Percentiles rank a stretch among this genome's conserved stretches.
Conservation (phyloP, 2,113 vertebrate species). For the Tyrannus savana region DNA sequence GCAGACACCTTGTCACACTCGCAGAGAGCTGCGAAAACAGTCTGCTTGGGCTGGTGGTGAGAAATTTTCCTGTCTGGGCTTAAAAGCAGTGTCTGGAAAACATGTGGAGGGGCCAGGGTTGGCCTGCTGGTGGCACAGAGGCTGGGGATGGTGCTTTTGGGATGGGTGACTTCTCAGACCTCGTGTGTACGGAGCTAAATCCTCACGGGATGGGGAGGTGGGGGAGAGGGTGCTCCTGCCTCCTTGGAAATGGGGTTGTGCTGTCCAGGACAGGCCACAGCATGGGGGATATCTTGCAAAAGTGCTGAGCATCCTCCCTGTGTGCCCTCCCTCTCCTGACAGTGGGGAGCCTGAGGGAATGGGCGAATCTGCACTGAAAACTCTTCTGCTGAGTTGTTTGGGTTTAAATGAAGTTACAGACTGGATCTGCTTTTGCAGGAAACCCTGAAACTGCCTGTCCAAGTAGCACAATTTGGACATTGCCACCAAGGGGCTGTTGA, state of each 20-base stretch:
- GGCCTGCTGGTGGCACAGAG: neutral
- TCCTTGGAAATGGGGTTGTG: neutral
- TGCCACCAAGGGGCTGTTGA: neutral
- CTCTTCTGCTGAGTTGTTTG: neutral
- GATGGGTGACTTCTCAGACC: neutral
- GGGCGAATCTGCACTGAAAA: neutral
- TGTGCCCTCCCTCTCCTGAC: neutral
- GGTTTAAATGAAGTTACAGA: neutral
- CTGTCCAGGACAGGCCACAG: neutral
- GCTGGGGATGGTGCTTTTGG: neutral
- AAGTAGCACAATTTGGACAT: neutral
- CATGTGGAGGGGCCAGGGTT: neutral
- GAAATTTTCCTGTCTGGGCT: neutral
- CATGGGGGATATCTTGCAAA: neutral
- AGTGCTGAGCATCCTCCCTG: rapidly evolving
- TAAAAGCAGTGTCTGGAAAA: neutral
- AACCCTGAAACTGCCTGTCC: neutral
- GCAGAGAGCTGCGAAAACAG: neutral
- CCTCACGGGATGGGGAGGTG: neutral
- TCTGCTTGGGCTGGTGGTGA: neutral
- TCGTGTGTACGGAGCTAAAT: neutral
- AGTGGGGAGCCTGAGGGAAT: rapidly evolving
- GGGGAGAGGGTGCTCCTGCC: neutral
- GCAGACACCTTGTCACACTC: neutral
- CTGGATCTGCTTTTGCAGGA: neutral